phyloP scores from a whole-genome alignment of 2,888 invertebrate genomes.

The Drosophila colorata region DNA sequence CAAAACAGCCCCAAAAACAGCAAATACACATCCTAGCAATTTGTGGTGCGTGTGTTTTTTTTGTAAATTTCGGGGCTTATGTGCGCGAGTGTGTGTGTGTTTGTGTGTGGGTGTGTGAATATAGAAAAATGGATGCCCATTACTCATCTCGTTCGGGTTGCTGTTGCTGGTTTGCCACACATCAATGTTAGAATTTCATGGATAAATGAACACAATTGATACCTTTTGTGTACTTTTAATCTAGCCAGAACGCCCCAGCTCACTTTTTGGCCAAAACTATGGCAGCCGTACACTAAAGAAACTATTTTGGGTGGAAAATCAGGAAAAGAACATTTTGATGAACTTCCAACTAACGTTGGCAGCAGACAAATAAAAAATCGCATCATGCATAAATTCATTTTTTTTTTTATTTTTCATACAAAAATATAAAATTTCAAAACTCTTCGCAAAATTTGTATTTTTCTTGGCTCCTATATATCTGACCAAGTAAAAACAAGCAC shows the following conservation, averaged over 20 bases:
- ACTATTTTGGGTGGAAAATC: conserved; percentile 5
- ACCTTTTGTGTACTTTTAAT: conserved; percentile 72
- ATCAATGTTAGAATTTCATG: conserved; percentile 67
- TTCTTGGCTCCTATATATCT: background rate
- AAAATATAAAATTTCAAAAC: conserved; percentile 21
- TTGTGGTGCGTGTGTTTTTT: conserved; percentile 17
- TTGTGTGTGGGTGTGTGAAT: background rate
- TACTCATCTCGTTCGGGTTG: conserved; percentile 56
- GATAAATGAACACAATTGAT: conserved; percentile 71
- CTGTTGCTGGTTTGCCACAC: conserved; percentile 40
- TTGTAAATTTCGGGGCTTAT: conserved; percentile 22
- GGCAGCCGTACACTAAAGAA: conserved; percentile 10
- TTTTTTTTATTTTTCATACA: conserved; percentile 1
- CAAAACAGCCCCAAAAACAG: conserved; percentile 16
- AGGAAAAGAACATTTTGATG: conserved; percentile 1
- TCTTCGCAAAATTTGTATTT: background rate
- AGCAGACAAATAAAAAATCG: conserved; percentile 45
- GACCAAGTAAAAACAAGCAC: background rate
- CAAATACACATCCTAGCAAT: conserved; percentile 23
- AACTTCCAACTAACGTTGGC: conserved; percentile 5
- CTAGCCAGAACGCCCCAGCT: conserved; percentile 36
- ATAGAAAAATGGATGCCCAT: conserved; percentile 25
- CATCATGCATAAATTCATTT: conserved; percentile 18
- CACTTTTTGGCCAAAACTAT: conserved; percentile 19
- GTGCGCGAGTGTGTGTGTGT: background rate